Evolutionary conservation across 2,888 invertebrate genomes (phyloP), one percentile per base, ranked within the genome.

Genomic region (Gymnosoma rotundatum): DNA sequence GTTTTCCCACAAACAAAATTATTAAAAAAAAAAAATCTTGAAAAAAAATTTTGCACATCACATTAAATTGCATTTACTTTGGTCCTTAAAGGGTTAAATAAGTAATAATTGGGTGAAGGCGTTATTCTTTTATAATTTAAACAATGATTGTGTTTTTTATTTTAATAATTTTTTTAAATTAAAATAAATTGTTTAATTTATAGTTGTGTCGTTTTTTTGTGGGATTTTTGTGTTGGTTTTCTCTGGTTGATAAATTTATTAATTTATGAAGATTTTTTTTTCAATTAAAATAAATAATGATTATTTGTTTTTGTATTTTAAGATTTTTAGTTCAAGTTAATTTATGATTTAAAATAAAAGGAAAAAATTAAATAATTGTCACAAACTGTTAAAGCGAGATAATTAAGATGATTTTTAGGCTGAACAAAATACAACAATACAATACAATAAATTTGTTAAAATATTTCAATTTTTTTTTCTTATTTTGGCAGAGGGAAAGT

Each of bases 151-250:
- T 70, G 21, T 42, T 10, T 38, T 38, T 38, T n/a, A 45, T 64
- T 52, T 70, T 21, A 56, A 72, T 73, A 66, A 67, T 50, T 67
- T 83, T 76, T 25, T 73, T 82, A 48, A 78, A 83, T 78, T 83
- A 78, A 83, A 56, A 78, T 83, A 83, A 83, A 83, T 83, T 83
- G 82, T 61, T 83, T 78, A 78, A 78, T 78, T 78, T 83, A 78
- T 83, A 56, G 69, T 63, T 78, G 48, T 48, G 14, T 20, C 32
- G 36, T 50, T n/a, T 42, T n/a, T 50, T 48, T 75, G 38, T 18
- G 9, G n/a, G 16, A 14, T 20, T 16, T n/a, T n/a, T 38, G 48
- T 54, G 32, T 69, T 48, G 36, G 7, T 38, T 45, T 16, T 50
- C 42, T 42, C 12, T 42, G 42, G 52, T 78, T 21, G 25, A 14